phyloP scores from a whole-genome alignment of 2,888 invertebrate genomes.

The Panzeria rudis region DNA sequence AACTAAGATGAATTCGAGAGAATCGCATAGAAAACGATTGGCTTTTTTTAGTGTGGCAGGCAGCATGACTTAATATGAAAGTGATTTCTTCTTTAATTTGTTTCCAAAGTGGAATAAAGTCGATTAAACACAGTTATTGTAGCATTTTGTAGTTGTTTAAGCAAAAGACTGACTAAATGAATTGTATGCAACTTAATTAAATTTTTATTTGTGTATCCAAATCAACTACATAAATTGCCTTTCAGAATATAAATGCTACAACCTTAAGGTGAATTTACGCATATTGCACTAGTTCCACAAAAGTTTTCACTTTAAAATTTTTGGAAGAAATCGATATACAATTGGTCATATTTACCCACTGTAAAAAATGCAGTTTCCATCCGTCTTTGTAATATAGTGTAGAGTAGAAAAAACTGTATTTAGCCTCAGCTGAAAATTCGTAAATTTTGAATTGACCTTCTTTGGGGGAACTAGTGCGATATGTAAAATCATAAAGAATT shows the following conservation, averaged over 20 bases:
- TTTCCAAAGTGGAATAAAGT: constrained; percentile 8
- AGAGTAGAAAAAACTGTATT: no score
- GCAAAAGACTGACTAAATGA: constrained; percentile 18
- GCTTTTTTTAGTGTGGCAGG: background rate
- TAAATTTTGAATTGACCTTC: no score
- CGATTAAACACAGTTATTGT: constrained; percentile 3
- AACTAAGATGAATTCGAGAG: constrained; percentile 16
- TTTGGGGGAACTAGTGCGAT: no score
- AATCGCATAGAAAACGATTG: background rate
- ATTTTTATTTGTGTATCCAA: constrained; percentile 18
- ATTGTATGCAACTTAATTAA: background rate
- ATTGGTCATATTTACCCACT: no score
- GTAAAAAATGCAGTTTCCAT: no score
- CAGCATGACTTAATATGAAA: constrained; percentile 15
- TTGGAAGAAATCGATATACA: no score
- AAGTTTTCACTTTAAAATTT: no score
- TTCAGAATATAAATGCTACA: constrained; percentile 10
- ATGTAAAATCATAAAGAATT: no score
- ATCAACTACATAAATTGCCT: background rate
- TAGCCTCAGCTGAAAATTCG: no score
- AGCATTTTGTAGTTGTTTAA: background rate
- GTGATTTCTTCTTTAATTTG: constrained; percentile 4
- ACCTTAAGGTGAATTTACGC: background rate
- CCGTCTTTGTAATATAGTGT: no score
- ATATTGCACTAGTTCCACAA: background rate